phyloP scores from a whole-genome alignment of 1,140 invertebrate species.

The Leucophenga varia region DNA sequence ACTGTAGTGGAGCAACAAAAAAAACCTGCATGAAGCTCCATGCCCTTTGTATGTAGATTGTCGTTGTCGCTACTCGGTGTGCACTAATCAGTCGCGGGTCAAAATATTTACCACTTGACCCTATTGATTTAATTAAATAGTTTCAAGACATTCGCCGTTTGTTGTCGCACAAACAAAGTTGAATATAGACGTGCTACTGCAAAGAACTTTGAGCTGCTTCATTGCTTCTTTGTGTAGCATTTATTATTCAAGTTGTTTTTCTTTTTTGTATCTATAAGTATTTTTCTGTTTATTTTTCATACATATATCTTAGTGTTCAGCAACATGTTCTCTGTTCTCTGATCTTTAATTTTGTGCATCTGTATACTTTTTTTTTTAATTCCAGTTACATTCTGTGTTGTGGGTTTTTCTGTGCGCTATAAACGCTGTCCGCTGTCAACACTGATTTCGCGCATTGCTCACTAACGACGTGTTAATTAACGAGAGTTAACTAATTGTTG shows the following conservation, averaged over 20 bases:
- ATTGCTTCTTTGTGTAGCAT: no score
- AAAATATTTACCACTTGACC: constrained; percentile 58
- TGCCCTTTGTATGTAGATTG: not conserved
- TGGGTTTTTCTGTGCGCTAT: no score
- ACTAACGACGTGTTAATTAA: constrained; percentile 56
- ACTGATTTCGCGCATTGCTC: constrained; percentile 44
- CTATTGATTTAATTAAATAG: constrained; percentile 58
- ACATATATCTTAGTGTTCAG: no score
- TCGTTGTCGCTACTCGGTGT: constrained; percentile 17
- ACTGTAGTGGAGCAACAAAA: no score
- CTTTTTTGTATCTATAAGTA: not conserved
- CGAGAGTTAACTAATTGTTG: constrained; percentile 56
- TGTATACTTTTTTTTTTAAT: no score
- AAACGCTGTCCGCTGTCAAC: constrained; percentile 35
- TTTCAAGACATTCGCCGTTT: constrained; percentile 52
- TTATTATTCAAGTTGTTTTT: not conserved
- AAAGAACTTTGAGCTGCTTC: no score
- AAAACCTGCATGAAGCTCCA: constrained; percentile 8
- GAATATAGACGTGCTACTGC: no score
- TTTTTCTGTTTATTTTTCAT: no score
- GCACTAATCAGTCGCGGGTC: constrained; percentile 55
- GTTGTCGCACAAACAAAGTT: constrained; percentile 34
- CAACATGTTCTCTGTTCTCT: no score
- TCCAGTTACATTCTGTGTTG: no score
- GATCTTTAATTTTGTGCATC: no score